Conservation (phyloP, 2,888 invertebrate genomes). For the Kuschelorhynchus macadamiae region DNA sequence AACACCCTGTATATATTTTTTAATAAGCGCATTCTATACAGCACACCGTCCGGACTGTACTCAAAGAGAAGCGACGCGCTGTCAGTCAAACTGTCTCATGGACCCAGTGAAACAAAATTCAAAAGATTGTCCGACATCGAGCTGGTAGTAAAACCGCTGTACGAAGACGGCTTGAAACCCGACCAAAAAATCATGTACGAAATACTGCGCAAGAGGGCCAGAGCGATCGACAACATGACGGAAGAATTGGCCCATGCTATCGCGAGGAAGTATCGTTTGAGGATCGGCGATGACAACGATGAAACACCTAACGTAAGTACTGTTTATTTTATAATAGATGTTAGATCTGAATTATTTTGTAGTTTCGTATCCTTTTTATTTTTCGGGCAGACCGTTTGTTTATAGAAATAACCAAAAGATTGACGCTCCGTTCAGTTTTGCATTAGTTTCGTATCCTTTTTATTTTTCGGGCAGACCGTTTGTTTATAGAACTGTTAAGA, state of each 20-base stretch:
- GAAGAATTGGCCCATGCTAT: constrained; percentile 62
- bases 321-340: background rate
- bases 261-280: constrained; percentile 56
- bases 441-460: no score
- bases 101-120: constrained; percentile 37
- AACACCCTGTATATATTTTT: no score
- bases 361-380: no score
- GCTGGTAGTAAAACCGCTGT: constrained; percentile 41
- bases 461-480: no score
- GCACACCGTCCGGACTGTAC: constrained; percentile 15
- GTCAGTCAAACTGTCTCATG: constrained; percentile 22
- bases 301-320: constrained; percentile 44
- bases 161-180: constrained; percentile 39
- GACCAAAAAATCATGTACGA: constrained; percentile 71
- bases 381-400: no score
- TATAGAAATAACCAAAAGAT: no score
- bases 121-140: constrained; percentile 33
- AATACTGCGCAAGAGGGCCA: constrained; percentile 68
- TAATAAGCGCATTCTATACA: background rate
- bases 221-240: constrained; percentile 66
- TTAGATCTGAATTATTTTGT: no score
- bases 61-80: constrained; percentile 27
- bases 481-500: no score
- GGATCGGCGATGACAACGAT: constrained; percentile 57
- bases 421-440: no score